Evolutionary conservation across 1,140 invertebrate genomes (phyloP).

Genomic region (Drosophila persimilis): DNA sequence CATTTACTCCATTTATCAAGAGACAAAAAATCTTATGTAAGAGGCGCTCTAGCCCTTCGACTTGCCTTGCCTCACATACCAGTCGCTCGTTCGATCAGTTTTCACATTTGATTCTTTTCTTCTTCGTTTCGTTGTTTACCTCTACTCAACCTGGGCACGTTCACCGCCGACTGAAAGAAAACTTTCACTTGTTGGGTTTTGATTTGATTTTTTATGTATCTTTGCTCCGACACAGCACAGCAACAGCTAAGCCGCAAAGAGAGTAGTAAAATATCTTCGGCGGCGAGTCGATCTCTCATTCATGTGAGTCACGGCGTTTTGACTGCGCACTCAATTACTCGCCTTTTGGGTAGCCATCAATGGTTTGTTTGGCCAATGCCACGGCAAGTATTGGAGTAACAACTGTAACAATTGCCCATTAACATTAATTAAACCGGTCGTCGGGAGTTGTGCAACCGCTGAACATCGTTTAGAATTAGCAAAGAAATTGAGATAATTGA

Average conservation of each 20-base stretch:
- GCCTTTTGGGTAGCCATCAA: constrained; percentile 17
- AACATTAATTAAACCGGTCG: constrained; percentile 12
- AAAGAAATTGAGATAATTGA: not conserved
- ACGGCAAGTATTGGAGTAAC: constrained; percentile 13
- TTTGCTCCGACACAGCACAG: constrained; percentile 26
- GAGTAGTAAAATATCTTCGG: constrained; percentile 41
- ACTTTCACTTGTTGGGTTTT: constrained; percentile 74
- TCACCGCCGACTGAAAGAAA: constrained; percentile 27
- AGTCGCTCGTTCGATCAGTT: constrained; percentile 31
- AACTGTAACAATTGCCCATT: constrained; percentile 16
- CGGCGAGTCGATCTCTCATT: constrained; percentile 45
- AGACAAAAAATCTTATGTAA: constrained; percentile 37
- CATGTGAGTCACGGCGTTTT: constrained; percentile 63
- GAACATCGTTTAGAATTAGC: not conserved
- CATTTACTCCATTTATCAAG: not conserved
- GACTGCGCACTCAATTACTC: constrained; percentile 49
- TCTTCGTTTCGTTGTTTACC: constrained; percentile 68
- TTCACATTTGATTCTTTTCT: constrained; percentile 73
- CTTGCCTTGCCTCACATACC: not conserved
- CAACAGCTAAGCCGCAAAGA: constrained; percentile 7
- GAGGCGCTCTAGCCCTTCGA: constrained; percentile 16
- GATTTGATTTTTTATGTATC: constrained; percentile 73
- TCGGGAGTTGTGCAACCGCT: constrained; percentile 46
- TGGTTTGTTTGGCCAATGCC: constrained; percentile 50
- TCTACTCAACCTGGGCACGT: constrained; percentile 54